phyloP scores from a whole-genome alignment of 2,888 invertebrate genomes.

The Melanotus villosus region DNA sequence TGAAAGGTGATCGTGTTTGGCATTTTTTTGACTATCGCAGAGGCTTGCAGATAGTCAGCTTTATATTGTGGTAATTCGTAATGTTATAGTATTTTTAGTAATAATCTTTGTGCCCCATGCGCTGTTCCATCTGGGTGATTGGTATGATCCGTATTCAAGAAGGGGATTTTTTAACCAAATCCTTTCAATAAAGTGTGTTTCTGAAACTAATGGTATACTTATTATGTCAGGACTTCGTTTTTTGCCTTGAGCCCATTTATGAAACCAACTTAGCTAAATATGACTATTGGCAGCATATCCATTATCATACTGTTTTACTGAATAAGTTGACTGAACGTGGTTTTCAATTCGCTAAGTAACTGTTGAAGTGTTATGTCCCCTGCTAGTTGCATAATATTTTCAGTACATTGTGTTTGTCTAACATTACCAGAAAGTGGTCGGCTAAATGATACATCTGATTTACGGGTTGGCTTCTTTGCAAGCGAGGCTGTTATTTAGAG shows the following conservation, averaged over 20 bases:
- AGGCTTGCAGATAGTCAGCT: background rate
- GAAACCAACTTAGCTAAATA: background rate
- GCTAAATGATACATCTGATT: no score
- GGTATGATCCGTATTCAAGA: background rate
- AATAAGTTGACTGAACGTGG: background rate
- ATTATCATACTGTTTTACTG: constrained; percentile 5
- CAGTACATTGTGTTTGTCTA: no score
- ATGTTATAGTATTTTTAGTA: background rate
- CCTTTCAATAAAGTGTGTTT: background rate
- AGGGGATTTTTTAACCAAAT: background rate
- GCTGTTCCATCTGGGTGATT: background rate
- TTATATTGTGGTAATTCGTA: background rate
- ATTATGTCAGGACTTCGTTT: background rate
- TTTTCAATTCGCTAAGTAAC: background rate
- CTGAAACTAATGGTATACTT: background rate
- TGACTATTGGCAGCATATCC: background rate
- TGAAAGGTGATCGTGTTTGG: background rate
- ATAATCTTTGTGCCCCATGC: background rate
- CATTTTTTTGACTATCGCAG: background rate
- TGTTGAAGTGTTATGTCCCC: background rate
- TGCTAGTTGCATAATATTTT: no score
- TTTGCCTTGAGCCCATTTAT: background rate
- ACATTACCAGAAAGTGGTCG: no score
- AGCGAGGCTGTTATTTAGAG: no score
- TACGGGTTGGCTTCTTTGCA: no score